phyloP scores from a whole-genome alignment of 1,140 invertebrate species.

The Gryllus bimaculatus region DNA sequence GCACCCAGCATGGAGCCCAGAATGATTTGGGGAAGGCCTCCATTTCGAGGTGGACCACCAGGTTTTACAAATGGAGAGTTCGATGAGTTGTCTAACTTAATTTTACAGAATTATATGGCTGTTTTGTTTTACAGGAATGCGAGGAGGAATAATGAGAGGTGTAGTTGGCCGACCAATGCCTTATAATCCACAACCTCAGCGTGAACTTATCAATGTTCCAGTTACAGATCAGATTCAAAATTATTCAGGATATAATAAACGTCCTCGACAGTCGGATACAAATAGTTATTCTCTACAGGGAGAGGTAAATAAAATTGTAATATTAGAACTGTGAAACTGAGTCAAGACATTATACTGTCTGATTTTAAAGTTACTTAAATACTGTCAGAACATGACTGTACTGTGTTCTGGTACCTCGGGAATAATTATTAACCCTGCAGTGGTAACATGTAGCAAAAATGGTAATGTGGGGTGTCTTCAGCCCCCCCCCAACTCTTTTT shows the following conservation, averaged over 20 bases:
- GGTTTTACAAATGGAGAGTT: neutral
- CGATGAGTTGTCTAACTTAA: too few relatives aligned
- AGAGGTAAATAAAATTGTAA: slow-evolving; percentile 9
- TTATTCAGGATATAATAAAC: slow-evolving; percentile 9
- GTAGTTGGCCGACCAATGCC: slow-evolving; percentile 1
- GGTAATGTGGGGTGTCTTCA: too few relatives aligned
- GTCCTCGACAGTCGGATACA: slow-evolving; percentile 3
- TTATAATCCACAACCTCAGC: slow-evolving; percentile 22
- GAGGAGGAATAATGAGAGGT: slow-evolving; percentile 15
- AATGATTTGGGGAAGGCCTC: slow-evolving; percentile 36
- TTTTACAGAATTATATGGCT: neutral
- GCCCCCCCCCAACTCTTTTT: too few relatives aligned
- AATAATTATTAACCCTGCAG: too few relatives aligned
- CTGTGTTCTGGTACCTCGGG: too few relatives aligned
- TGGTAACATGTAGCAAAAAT: too few relatives aligned
- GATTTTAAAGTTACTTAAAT: too few relatives aligned
- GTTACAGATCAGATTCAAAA: slow-evolving; percentile 23
- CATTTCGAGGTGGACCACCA: slow-evolving; percentile 25
- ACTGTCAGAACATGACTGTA: too few relatives aligned
- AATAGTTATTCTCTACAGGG: neutral
- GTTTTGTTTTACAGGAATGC: slow-evolving; percentile 11
- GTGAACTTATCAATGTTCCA: slow-evolving; percentile 38
- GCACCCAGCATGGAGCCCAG: slow-evolving; percentile 62
- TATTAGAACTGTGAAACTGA: neutral
- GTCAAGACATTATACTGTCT: too few relatives aligned